These are phyloP conservation scores for Oryzaephilus surinamensis DNA, from an alignment of 1,140 invertebrate species.

Conservation along the genomic window DNA sequence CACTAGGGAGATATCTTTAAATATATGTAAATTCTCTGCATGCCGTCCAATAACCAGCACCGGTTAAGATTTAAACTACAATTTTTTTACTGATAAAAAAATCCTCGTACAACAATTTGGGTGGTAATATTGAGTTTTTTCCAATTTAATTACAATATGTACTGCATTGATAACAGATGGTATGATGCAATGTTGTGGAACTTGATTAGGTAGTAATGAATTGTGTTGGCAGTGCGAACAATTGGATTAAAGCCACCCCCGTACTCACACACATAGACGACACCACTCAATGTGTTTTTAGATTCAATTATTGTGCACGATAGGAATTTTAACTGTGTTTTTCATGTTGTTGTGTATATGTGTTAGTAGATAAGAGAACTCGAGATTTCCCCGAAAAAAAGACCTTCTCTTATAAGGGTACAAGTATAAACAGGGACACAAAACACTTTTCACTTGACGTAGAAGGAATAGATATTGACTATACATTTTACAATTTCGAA, in stretches of 20 bases:
- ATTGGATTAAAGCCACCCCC: conserved; percentile 25
- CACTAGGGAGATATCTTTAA: background rate
- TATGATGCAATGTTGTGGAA: conserved; percentile 28
- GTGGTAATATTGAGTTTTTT: background rate
- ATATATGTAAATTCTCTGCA: conserved; percentile 8
- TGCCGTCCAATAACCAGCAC: conserved; percentile 4
- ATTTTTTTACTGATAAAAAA: background rate
- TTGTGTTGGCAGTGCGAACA: conserved; percentile 25
- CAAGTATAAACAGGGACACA: too few species aligned
- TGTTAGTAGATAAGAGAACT: too few species aligned
- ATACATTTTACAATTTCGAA: conserved; percentile 10
- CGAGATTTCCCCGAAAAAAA: too few species aligned
- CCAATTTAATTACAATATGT: conserved; percentile 19
- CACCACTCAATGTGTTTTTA: conserved; percentile 23
- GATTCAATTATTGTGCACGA: conserved; percentile 21
- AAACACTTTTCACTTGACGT: too few species aligned
- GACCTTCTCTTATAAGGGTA: too few species aligned
- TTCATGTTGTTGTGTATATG: too few species aligned
- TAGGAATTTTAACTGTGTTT: conserved; percentile 23
- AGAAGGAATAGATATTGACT: conserved; percentile 7
- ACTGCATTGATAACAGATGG: conserved; percentile 26
- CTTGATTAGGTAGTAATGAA: conserved; percentile 30
- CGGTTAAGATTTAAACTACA: background rate
- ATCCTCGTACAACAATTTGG: too few species aligned
- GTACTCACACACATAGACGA: conserved; percentile 14